Evolutionary conservation across 2,797 vertebrate species (phyloP).

Genomic region (Chelonia mydas): DNA sequence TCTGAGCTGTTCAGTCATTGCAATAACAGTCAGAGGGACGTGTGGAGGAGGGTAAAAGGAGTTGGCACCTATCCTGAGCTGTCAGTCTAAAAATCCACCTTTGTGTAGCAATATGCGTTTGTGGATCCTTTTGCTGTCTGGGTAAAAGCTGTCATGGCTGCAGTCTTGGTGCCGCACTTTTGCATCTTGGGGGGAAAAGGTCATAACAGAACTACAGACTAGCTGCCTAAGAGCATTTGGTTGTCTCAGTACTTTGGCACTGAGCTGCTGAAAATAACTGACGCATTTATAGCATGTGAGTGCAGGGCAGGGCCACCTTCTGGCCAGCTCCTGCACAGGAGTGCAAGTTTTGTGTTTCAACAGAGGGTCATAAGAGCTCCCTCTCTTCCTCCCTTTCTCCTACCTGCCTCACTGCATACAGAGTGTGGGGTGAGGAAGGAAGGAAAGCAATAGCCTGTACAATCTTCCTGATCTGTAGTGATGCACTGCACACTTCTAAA

Average conservation of each 20-base stretch:
- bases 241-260: neutral
- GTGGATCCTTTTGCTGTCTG: neutral
- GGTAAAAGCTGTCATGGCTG: neutral
- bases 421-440: neutral
- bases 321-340: neutral
- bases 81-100: neutral
- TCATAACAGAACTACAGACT: neutral
- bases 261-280: neutral
- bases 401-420: neutral
- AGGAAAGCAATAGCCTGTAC: neutral
- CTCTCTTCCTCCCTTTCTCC: neutral
- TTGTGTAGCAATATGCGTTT: neutral
- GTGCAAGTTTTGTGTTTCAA: neutral
- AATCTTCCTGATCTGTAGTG: neutral
- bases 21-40: neutral
- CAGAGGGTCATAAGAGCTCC: neutral
- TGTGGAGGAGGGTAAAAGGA: neutral
- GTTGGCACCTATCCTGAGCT: too few species aligned
- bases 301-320: neutral
- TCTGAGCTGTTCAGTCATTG: neutral
- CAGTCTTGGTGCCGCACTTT: neutral
- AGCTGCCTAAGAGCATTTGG: neutral
- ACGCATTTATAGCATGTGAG: neutral
- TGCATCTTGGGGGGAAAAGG: neutral
- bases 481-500: neutral